Percentiles rank a stretch among this genome's conserved stretches.
Evolutionary conservation across 1,140 invertebrate genomes (phyloP).

Genomic region (Zeugodacus cucurbitae): DNA sequence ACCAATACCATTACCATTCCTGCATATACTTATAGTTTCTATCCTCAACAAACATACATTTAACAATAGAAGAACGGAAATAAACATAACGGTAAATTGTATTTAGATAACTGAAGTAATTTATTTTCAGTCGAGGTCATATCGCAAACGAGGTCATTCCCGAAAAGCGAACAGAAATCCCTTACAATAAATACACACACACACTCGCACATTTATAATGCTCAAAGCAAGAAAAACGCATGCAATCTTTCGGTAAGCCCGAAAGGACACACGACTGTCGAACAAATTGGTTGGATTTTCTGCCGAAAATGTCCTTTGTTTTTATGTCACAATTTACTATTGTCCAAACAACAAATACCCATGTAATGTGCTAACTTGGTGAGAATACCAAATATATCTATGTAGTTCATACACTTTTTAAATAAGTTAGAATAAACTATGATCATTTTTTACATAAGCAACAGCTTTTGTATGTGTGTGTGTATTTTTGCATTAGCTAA

Average conservation of each 20-base stretch:
- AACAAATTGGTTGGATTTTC: constrained; percentile 3
- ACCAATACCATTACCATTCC: neutral
- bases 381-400: neutral
- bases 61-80: too few relatives aligned
- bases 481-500: neutral
- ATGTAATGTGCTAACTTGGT: neutral
- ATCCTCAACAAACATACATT: neutral
- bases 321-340: neutral
- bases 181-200: neutral
- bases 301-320: neutral
- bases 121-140: neutral
- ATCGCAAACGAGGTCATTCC: neutral
- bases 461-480: neutral
- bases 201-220: neutral
- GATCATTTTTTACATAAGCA: constrained; percentile 7
- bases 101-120: constrained; percentile 23
- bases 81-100: neutral
- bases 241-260: neutral
- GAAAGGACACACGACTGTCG: neutral
- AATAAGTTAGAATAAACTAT: constrained; percentile 34
- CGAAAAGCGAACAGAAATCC: neutral
- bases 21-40: neutral
- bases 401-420: neutral
- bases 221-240: neutral
- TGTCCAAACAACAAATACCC: neutral